Evolutionary conservation across 37 sponge, comb jelly and placozoan species (phyloP).

Genomic region (Hexactinellida sp.): DNA sequence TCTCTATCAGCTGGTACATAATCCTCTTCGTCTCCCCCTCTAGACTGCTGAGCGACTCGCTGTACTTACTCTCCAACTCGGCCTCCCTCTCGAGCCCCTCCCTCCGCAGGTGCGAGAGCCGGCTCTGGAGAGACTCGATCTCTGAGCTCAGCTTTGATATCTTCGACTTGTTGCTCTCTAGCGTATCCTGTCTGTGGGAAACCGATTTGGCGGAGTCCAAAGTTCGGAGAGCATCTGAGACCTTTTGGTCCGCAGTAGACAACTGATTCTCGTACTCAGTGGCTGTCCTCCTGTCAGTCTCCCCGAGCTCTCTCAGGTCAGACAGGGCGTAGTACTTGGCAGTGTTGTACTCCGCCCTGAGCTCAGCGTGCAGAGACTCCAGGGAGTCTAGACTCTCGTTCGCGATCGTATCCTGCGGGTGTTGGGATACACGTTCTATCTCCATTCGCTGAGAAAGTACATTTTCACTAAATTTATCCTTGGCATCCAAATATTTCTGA

Average conservation of each 20-base stretch:
- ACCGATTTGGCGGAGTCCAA: not conserved
- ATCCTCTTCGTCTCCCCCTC: not conserved
- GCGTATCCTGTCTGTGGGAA: not conserved
- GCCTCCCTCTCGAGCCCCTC: not conserved
- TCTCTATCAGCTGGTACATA: conserved; percentile 7
- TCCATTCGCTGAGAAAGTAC: not conserved
- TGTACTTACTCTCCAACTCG: not conserved
- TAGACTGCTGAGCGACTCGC: not conserved
- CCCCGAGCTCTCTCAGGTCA: not conserved
- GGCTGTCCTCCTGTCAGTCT: not conserved
- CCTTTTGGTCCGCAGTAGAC: not conserved
- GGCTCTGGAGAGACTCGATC: not conserved
- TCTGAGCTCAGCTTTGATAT: not conserved
- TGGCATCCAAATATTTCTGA: not conserved
- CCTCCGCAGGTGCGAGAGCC: not conserved
- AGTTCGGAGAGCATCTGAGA: not conserved
- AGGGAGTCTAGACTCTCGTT: not conserved
- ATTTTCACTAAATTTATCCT: not conserved
- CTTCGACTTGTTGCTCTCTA: not conserved
- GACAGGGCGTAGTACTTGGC: not conserved
- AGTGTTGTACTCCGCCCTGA: not conserved
- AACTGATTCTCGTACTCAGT: not conserved
- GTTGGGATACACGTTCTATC: not conserved
- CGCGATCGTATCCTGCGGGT: not conserved
- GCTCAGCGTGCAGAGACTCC: not conserved